Evolutionary conservation across 2,113 vertebrate genomes (phyloP), one percentile per base, ranked within the genome.

Genomic region (Kobus ellipsiprymnus): DNA sequence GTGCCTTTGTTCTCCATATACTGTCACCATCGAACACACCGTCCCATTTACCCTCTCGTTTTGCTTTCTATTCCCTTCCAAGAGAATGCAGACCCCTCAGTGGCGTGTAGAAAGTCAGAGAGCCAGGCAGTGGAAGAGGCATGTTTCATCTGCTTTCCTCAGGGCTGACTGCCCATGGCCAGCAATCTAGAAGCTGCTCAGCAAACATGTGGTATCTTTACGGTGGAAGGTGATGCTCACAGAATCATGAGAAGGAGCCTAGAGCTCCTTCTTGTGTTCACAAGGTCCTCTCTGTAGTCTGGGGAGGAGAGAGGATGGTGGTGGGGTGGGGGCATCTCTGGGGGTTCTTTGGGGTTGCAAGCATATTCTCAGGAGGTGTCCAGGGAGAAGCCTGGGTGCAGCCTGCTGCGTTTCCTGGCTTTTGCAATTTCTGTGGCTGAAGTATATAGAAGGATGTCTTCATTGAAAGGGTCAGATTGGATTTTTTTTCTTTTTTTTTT

Each of bases 41-140:
- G 2, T 4, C 6, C 12, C 5, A 6, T 13, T 19, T 2, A 4
- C 50, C n/a, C 15, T 2, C 29, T 50, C 9, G 0, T 14, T 33
- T 29, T 7, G 7, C 74, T n/a, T 55, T 33, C 67, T 59, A 4
- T 60, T n/a, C n/a, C 17, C 40, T 64, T 40, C 36, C 13, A 2
- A 2, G 64, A 74, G 89, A 40, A 64, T 21, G 23, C 40, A 27
- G 1, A 10, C 59, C 17, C 9, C 0, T 0, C 21, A 30, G 60
- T 7, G 78, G 19, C 46, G 6, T 60, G 11, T 17, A 29, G 90
- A 83, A 93, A 23, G 83, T 81, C 87, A 85, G 77, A 54, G 40
- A 64, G 67, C 17, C 36, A 7, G 85, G 25, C 62, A 29, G 57
- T 0, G 0, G 60, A 14, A 12, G 77, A 60, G 29, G 15, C 44